Evolutionary conservation across 2,113 vertebrate species (phyloP).

Genomic region (Paradisaea rubra): DNA sequence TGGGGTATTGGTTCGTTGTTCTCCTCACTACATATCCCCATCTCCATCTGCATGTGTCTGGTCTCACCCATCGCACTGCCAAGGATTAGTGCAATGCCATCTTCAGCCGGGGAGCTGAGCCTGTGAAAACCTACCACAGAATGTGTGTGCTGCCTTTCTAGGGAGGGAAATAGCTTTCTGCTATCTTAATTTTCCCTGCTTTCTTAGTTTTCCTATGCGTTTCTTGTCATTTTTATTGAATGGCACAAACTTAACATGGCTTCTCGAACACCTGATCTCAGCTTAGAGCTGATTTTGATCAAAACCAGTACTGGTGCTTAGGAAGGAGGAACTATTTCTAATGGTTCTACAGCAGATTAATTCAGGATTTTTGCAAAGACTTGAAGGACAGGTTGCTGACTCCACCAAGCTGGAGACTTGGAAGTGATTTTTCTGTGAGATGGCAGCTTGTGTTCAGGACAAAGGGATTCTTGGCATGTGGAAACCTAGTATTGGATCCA

Average conservation of each 20-base stretch:
- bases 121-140: not conserved
- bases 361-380: not conserved
- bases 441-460: not conserved
- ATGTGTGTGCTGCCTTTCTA: not conserved
- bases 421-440: not conserved
- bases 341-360: not conserved
- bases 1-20: not conserved
- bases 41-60: not conserved
- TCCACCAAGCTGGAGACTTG: not conserved
- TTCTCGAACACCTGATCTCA: not conserved
- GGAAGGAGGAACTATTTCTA: not conserved
- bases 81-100: not conserved
- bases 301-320: not conserved
- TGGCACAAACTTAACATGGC: fast-evolving
- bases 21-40: not conserved
- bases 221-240: not conserved
- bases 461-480: not conserved
- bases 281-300: not conserved
- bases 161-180: too few species aligned
- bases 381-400: not conserved
- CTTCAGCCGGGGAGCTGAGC: not conserved
- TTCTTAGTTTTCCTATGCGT: not conserved
- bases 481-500: not conserved
- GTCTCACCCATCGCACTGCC: not conserved
- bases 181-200: not conserved